Evolutionary conservation across 1,140 invertebrate genomes (phyloP), one percentile per base, ranked within the genome.

Genomic region (Cyclina sinensis): DNA sequence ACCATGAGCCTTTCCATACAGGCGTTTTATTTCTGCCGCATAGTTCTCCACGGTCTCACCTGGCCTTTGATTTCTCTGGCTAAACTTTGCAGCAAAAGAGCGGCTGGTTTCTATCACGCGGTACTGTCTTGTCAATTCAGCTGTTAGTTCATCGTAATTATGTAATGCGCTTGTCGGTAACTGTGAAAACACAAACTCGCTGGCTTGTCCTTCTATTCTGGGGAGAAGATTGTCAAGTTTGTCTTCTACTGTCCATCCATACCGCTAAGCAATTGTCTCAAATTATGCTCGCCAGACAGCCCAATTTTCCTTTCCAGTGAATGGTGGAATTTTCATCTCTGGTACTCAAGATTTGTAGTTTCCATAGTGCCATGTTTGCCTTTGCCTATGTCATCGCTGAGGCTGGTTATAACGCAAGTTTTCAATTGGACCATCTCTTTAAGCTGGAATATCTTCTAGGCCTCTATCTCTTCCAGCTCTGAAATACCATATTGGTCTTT

Each of bases 291-390:
- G 14, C 79, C 79, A 81, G 2, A 65, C 57, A 21, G 51, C 12
- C 79, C 79, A 81, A 9, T 81, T 27, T 59, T 65, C 79, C 18
- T 81, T 65, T 9, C 79, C 79, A 24, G 54, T 62, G 37, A 81
- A 81, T 27, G 79, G 30, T 39, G 59, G 51, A 7, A 73, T 24
- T 73, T 73, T 73, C 62, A 54, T n/a, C 14, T 54, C 51, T 18
- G 51, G 14, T 4, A 3, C 12, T 54, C 51, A 12, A 54, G 5
- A 18, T 18, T 18, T 2, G 51, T 18, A n/a, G 21, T n/a, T n/a
- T 54, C 51, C 3, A 4, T 14, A 3, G 12, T 54, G 24, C 62
- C 51, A 54, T 54, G 51, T 7, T 3, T 4, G 3, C 5, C 21
- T 18, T 54, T 54, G 51, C 21, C 51, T 54, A 18, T 54, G 3